A percentile compares a stretch with the other conserved stretches of the same genome.
Evolutionary conservation across 2,888 invertebrate genomes (phyloP).

Genomic region (Erebia epiphron): DNA sequence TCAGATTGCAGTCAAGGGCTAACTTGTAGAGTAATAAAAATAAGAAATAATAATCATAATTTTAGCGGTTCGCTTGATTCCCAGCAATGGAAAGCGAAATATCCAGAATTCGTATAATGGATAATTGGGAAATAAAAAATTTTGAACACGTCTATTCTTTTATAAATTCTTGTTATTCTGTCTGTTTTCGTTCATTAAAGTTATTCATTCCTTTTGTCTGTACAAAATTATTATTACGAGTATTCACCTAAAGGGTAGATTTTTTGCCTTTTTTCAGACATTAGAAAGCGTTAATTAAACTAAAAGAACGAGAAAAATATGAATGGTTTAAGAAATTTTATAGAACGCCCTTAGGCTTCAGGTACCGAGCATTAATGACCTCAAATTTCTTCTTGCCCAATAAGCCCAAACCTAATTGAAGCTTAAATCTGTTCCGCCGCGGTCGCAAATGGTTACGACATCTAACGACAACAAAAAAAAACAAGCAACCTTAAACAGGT

Average conservation of each 20-base stretch:
- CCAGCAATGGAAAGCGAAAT: too few species aligned
- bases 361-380: constrained; percentile 7
- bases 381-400: constrained; percentile 16
- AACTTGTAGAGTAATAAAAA: too few species aligned
- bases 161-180: too few species aligned
- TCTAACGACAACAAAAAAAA: not conserved
- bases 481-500: not conserved
- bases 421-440: constrained; percentile 15
- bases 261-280: not conserved
- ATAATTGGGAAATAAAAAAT: too few species aligned
- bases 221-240: too few species aligned
- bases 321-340: not conserved
- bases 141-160: too few species aligned
- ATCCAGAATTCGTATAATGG: too few species aligned
- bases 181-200: too few species aligned
- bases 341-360: constrained; percentile 7
- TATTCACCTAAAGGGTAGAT: too few species aligned
- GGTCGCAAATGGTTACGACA: not conserved
- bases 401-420: constrained; percentile 16
- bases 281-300: not conserved
- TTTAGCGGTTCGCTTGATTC: constrained; percentile 56
- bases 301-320: not conserved
- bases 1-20: too few species aligned
- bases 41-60: constrained; percentile 31
- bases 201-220: too few species aligned